Conservation (phyloP, 2,888 invertebrate species). For the Acrobasis suavella region DNA sequence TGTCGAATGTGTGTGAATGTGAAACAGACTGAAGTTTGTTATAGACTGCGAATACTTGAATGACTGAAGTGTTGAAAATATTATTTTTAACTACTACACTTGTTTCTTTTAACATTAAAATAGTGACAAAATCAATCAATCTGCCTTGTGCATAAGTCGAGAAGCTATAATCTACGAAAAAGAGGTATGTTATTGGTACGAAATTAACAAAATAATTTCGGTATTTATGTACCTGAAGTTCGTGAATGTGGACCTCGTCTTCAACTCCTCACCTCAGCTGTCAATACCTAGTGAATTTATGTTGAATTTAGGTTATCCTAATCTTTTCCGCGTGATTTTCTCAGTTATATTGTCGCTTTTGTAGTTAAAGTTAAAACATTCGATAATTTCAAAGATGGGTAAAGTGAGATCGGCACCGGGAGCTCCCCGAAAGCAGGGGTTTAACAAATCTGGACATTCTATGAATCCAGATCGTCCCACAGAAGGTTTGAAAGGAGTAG, state of each 20-base stretch:
- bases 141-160: not conserved
- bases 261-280: not conserved
- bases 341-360: constrained; percentile 1
- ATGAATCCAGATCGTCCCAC: constrained; percentile 96
- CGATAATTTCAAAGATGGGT: constrained; percentile 81
- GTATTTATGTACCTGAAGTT: constrained; percentile 1
- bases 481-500: constrained; percentile 91
- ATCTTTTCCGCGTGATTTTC: constrained; percentile 26
- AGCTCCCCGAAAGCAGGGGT: constrained; percentile 91
- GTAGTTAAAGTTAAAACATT: not conserved
- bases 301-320: constrained; percentile 10
- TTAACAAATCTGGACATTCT: constrained; percentile 94
- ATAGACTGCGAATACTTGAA: not conserved
- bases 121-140: not conserved
- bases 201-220: not conserved
- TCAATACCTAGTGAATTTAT: not conserved
- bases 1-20: too few species aligned
- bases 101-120: not conserved
- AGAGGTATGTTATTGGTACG: not conserved
- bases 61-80: not conserved
- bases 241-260: not conserved
- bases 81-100: not conserved
- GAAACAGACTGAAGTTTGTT: too few species aligned
- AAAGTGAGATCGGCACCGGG: constrained; percentile 88
- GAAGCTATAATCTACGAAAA: not conserved